Conservation (phyloP, 1,140 invertebrate species). For the Trialeurodes vaporariorum region DNA sequence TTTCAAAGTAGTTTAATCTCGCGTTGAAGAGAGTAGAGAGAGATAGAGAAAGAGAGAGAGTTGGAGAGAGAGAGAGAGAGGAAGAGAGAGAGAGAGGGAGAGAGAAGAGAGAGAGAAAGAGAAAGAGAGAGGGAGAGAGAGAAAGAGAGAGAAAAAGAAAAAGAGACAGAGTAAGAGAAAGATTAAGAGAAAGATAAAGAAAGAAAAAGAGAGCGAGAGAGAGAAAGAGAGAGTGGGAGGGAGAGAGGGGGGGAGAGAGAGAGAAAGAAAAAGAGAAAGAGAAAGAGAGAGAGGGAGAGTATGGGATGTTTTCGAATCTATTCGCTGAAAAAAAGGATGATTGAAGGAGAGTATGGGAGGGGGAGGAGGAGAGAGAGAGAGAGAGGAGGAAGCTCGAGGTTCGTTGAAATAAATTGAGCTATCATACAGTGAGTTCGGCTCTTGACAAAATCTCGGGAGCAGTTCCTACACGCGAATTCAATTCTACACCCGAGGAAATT, state of each 20-base stretch:
- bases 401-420: background rate
- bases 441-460: background rate
- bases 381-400: background rate
- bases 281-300: background rate
- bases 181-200: background rate
- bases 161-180: no score
- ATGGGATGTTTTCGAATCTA: no score
- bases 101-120: background rate
- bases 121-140: background rate
- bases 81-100: background rate
- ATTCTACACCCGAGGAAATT: no score
- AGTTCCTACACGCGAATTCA: background rate
- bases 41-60: conserved; percentile 1
- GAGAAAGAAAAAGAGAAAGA: background rate
- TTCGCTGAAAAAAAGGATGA: no score
- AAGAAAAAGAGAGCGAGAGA: background rate
- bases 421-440: background rate
- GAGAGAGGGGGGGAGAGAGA: background rate
- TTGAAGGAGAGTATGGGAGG: no score
- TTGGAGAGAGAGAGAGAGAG: no score
- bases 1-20: background rate
- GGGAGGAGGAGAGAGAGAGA: background rate
- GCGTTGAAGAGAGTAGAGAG: background rate
- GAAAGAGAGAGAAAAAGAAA: no score
- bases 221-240: background rate